These are phyloP conservation scores for Pygoscelis adeliae DNA, from an alignment of 2,113 vertebrate species.

Conservation along the genomic window DNA sequence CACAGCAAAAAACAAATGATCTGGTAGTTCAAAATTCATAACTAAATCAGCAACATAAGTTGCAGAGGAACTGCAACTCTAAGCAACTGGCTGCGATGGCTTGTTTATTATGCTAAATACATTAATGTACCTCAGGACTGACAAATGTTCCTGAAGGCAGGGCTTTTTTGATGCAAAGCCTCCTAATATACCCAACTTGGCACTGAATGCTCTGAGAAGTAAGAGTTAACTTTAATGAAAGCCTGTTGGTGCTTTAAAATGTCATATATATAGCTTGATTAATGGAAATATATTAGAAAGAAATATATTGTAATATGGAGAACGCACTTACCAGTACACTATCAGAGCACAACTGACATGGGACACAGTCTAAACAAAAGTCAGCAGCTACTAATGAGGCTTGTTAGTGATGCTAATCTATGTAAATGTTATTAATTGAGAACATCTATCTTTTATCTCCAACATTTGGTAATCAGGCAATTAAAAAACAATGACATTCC, in stretches of 20 bases:
- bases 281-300: slow-evolving; percentile 79
- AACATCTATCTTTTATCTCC: slow-evolving; percentile 99
- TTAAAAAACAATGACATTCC: slow-evolving; percentile 97
- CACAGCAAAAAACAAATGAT: neutral
- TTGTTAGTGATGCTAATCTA: slow-evolving; percentile 99
- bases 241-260: slow-evolving; percentile 72
- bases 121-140: neutral
- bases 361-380: slow-evolving; percentile 90
- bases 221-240: slow-evolving; percentile 76
- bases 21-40: neutral
- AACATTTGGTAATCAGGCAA: slow-evolving; percentile 96
- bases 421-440: slow-evolving; percentile 99
- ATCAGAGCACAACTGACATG: slow-evolving; percentile 83
- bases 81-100: neutral
- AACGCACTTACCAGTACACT: slow-evolving; percentile 68
- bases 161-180: slow-evolving; percentile 23
- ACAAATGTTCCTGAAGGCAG: neutral
- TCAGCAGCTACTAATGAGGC: slow-evolving; percentile 92
- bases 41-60: neutral
- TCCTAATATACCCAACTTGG: slow-evolving; percentile 5
- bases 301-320: slow-evolving; percentile 65
- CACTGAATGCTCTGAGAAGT: neutral
- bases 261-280: slow-evolving; percentile 72
- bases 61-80: neutral
- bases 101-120: slow-evolving; percentile 12